Evolutionary conservation across 2,888 invertebrate genomes (phyloP), one percentile per base, ranked within the genome.

Genomic region (Microctonus hyperodae): DNA sequence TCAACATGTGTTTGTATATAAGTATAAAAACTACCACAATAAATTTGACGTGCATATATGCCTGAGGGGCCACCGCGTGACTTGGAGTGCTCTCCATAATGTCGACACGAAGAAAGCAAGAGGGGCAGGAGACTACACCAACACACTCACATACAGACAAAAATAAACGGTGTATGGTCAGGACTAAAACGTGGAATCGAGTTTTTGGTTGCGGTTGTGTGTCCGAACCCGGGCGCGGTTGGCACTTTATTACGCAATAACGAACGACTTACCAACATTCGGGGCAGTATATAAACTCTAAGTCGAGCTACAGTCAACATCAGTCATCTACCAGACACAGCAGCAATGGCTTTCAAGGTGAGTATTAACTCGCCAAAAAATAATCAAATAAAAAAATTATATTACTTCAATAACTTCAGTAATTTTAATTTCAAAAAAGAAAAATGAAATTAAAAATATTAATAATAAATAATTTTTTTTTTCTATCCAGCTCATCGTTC

Each of bases 271-370:
- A 62, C 60, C 67, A 59, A 59, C 60, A 62, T 64, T 66, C 63
- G 51, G 65, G 56, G 37, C 51, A 58, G 64, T 74, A 74, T 73
- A 74, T 72, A 74, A 72, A 71, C 67, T 65, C 71, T 68, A 67
- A 65, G 31, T 62, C 57, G 56, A 64, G 67, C 69, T 68, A 37
- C 56, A 62, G 58, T 58, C 68, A 69, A 68, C 71, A 80, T 76
- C 79, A 76, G 72, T 75, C 77, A 67, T 74, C 73, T 50, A 64
- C 66, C 59, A 70, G 65, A 72, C 59, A 71, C 71, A 65, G 66
- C 74, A 73, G 71, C 74, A 73, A 81, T 81, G 81, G 81, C 79
- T 64, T 79, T 80, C 78, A 79, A 81, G 78, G 81, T 81, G 79
- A 75, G 73, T 68, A 35, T 48, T 57, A 37, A 16, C 48, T 64